A percentile compares a stretch with the other conserved stretches of the same genome.
Evolutionary conservation across 2,113 vertebrate genomes (phyloP).

Genomic region (Spea multiplicata): DNA sequence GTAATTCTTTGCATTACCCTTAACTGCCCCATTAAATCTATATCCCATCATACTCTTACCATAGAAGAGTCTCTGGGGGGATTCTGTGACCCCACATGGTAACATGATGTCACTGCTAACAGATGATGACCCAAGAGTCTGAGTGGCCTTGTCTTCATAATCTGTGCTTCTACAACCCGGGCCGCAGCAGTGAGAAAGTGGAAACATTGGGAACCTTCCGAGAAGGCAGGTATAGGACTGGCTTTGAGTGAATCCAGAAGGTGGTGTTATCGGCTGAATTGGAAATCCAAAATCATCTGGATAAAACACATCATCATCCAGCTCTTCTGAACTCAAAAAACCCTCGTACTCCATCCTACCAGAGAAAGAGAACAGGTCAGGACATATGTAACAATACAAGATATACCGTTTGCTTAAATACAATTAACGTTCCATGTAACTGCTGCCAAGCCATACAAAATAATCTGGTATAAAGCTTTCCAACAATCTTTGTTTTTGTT

Average conservation of each 20-base stretch:
- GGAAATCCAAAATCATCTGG: constrained; percentile 70
- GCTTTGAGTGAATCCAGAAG: constrained; percentile 71
- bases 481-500: too few species aligned
- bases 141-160: constrained; percentile 78
- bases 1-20: too few species aligned
- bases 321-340: constrained; percentile 65
- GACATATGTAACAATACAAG: background rate
- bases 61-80: constrained; percentile 79
- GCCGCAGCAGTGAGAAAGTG: constrained; percentile 75
- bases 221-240: constrained; percentile 70
- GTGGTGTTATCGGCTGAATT: constrained; percentile 68
- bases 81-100: constrained; percentile 77
- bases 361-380: background rate
- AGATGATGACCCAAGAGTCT: constrained; percentile 75
- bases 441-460: too few species aligned
- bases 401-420: too few species aligned
- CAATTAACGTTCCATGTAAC: too few species aligned
- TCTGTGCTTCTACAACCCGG: constrained; percentile 68
- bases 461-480: too few species aligned
- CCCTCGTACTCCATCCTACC: constrained; percentile 66
- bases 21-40: too few species aligned
- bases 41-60: constrained; percentile 60
- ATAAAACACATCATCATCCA: constrained; percentile 79
- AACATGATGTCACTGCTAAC: constrained; percentile 76
- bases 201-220: constrained; percentile 72